A percentile compares a stretch with the other conserved stretches of the same genome.
These are phyloP conservation scores for Progne subis DNA, from an alignment of 2,113 vertebrate species.

Conservation along the genomic window DNA sequence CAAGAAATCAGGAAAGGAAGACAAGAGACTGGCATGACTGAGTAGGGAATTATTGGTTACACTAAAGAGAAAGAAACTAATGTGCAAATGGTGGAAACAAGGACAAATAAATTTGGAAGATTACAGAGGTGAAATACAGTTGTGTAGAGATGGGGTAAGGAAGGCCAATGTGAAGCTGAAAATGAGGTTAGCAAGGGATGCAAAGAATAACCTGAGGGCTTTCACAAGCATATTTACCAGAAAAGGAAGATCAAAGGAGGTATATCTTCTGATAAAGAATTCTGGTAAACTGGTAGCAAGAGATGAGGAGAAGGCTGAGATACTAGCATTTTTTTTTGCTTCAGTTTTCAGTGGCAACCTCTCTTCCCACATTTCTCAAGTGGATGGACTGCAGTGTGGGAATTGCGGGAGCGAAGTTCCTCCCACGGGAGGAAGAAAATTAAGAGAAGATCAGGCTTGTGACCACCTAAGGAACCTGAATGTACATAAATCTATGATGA, in stretches of 20 bases:
- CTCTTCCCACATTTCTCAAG: neutral
- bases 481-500: neutral
- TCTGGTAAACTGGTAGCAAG: neutral
- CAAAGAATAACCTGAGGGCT: neutral
- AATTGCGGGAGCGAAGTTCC: accelerated
- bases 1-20: neutral
- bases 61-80: neutral
- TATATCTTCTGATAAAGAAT: neutral
- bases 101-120: neutral
- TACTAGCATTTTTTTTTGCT: no score
- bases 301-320: neutral
- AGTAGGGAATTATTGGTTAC: neutral
- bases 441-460: neutral
- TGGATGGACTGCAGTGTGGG: accelerated
- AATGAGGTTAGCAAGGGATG: neutral
- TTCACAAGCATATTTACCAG: neutral
- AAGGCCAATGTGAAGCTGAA: neutral
- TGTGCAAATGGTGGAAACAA: neutral
- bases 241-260: neutral
- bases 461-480: neutral
- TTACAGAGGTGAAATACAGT: neutral
- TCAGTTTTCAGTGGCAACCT: neutral
- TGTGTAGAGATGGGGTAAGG: neutral
- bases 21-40: neutral
- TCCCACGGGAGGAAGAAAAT: neutral